Conservation (phyloP, 2,888 invertebrate species). For the Caenorhabditis doughertyi region DNA sequence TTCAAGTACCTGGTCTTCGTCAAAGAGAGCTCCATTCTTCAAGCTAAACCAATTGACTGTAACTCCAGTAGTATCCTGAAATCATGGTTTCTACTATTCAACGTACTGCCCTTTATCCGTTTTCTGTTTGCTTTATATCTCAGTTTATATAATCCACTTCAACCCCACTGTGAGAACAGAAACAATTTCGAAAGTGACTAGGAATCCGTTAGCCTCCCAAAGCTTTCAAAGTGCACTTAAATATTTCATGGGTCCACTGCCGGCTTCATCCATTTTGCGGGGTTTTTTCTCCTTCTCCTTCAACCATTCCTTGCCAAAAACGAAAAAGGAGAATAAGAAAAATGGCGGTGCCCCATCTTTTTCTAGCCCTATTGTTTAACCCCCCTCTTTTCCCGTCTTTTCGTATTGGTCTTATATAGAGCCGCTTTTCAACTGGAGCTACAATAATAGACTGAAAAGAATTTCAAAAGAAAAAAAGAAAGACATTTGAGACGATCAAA, state of each 20-base stretch:
- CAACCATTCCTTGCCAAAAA: constrained; percentile 31
- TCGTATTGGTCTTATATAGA: constrained; percentile 39
- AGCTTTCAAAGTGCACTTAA: constrained; percentile 67
- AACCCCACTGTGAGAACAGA: not conserved
- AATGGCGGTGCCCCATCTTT: constrained; percentile 55
- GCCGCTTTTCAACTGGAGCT: constrained; percentile 37
- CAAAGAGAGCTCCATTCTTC: not conserved
- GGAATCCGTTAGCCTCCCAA: constrained; percentile 47
- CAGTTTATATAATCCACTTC: not conserved
- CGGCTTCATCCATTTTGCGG: constrained; percentile 35
- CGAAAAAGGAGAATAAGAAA: constrained; percentile 33
- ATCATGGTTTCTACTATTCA: no score
- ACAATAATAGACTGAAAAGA: not conserved
- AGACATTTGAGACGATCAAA: constrained; percentile 27
- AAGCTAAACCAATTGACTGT: not conserved
- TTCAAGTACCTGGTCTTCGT: no score
- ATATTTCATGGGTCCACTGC: constrained; percentile 58
- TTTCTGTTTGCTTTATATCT: not conserved
- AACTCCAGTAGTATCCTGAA: constrained; percentile 15
- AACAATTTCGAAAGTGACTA: constrained; percentile 31
- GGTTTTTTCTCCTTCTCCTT: constrained; percentile 3
- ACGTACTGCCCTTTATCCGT: no score
- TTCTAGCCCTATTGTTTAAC: constrained; percentile 58
- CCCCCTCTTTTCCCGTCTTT: constrained; percentile 31
- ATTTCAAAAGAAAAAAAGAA: constrained; percentile 11